Base-by-base conservation (phyloP, 1,140 invertebrate genomes). In the Anastatus disparis region DNA sequence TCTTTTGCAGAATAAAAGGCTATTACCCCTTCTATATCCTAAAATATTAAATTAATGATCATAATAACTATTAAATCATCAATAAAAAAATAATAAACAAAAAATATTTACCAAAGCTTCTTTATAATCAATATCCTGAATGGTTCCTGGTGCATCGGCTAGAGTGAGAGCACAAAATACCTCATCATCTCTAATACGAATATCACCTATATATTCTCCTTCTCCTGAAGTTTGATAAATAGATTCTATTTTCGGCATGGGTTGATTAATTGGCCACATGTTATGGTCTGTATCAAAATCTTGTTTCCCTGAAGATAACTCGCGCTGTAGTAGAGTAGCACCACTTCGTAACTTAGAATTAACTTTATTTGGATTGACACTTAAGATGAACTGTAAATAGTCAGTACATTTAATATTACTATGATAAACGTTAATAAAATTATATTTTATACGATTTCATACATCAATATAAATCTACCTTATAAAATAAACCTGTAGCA, bases 251-350 rank as follows among this genome's bases (percentile, higher is more conserved):
- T 95, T 95, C 1, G 88, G 86, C 24, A 94, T 82, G 0, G 93
- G 90, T 81, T 95, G 82, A 67, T 90, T 93, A 0, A 95, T 76
- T 0, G 94, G 94, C 87, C 91, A 95, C 53, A 90, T 76, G 8
- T 88, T 82, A 74, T 89, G 86, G 71, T 92, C 88, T 0, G 90
- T 91, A 55, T 92, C 88, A 77, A 88, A 94, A 7, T 86, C 84
- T 79, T 94, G 93, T 8, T 85, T 84, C 1, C 92, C 93, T 0
- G 84, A 87, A 0, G 92, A 93, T 0, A 93, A 65, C 0, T 88
- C 87, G 15, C 93, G 86, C 44, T 85, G 52, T 7, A 91, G 70
- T 9, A 58, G 0, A 24, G 48, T 46, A 2, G 20, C 61, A 22
- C 69, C 69, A 67, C 87, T 89, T 52, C 81, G 81, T 38, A 85